Evolutionary conservation across 2,113 vertebrate genomes (phyloP), one percentile per base, ranked within the genome.

Genomic region (Eublepharis macularius): DNA sequence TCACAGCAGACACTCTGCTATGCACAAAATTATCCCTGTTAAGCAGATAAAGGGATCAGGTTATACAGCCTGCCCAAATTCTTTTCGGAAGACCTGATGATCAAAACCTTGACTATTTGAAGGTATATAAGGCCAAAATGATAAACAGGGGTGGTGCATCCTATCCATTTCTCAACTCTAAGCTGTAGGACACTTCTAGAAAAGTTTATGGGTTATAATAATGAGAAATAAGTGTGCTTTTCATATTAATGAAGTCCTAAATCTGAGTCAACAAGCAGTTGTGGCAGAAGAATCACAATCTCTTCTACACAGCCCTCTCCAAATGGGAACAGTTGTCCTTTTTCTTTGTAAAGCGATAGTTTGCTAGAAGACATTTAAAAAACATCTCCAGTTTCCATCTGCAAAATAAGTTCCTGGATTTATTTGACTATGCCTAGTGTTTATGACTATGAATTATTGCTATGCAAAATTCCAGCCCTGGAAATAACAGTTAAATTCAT

Each of bases 401-500:
- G 69, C n/a, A 86, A 85, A 45, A 0, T 0, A 72, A 84, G 4
- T 72, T 51, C 39, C 63, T 85, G 17, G 1, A 79, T 89, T 88
- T 81, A 88, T 88, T 80, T 63, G 87, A 84, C 81, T 85, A 66
- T 90, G 91, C 85, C 81, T 87, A 90, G 0, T 1, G 43, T 65
- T 72, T 74, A 21, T 87, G 54, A 26, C 57, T 82, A 73, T 0
- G 0, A 87, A 78, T 89, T 92, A 82, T 87, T 88, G 89, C 86
- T 80, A 77, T 7, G 79, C 32, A 84, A 92, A 87, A 84, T 79
- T 63, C 82, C 93, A 87, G 81, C 51, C 86, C 82, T 82, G 81
- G 78, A 87, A 88, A 90, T 86, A 87, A 66, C 69, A 79, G 32
- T 75, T 49, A 4, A 45, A 4, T 63, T 66, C 84, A 82, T 90